Evolutionary conservation across 2,797 vertebrate genomes (phyloP).

Genomic region (Numenius phaeopus): DNA sequence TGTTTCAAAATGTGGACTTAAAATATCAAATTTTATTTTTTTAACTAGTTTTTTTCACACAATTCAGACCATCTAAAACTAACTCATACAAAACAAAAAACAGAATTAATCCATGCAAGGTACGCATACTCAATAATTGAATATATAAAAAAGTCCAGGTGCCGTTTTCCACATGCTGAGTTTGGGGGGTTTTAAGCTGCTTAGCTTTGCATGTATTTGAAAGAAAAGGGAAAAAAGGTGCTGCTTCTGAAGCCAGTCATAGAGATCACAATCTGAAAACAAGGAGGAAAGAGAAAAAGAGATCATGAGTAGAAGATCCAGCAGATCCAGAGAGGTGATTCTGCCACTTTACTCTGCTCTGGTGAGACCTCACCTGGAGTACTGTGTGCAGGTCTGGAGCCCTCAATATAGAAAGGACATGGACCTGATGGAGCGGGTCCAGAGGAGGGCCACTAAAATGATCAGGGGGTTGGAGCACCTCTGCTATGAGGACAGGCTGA

Average conservation of each 20-base stretch:
- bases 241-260: neutral
- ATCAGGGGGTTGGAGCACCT: too few relatives aligned
- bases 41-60: neutral
- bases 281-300: neutral
- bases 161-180: neutral
- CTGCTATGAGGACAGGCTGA: too few relatives aligned
- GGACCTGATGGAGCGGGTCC: too few relatives aligned
- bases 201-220: neutral
- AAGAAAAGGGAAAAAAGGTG: neutral
- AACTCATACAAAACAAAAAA: neutral
- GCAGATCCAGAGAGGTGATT: too few relatives aligned
- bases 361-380: too few relatives aligned
- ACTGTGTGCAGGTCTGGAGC: too few relatives aligned
- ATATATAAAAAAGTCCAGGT: neutral
- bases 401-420: too few relatives aligned
- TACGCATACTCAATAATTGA: neutral
- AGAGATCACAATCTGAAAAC: neutral
- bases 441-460: too few relatives aligned
- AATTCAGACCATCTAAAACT: neutral
- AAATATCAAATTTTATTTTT: neutral
- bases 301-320: neutral
- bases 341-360: too few relatives aligned
- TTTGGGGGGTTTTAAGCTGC: neutral
- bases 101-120: neutral
- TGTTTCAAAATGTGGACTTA: neutral